Base-by-base conservation (phyloP, 2,113 vertebrate species). In the Syngnathus scovelli region DNA sequence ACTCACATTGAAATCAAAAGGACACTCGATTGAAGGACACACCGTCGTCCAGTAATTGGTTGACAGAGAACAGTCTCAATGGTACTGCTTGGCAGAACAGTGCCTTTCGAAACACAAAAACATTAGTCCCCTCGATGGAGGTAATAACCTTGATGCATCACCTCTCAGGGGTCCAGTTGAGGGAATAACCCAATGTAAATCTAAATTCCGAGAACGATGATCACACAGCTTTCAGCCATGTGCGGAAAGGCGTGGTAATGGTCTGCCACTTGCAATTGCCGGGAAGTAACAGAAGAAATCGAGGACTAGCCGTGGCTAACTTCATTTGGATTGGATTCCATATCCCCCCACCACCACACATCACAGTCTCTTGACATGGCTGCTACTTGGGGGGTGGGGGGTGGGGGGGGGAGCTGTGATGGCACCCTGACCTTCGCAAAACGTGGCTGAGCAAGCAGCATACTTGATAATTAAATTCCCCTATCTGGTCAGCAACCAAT, bases 381-480 rank as follows among this genome's bases (percentile, higher is more conserved):
- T 33, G 63, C 68, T 66, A 77, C 70, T 79, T 51, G 60, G 63
- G 27, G 27, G 27, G 27, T 2, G 27, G 27, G 27, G 2, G 3
- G 27, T 71, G 27, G 27, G 27, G 27, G 27, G 27, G 27, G 27
- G 2, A 33, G 27, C 72, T 71, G 77, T 69, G 76, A 75, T 68
- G 76, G 81, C 86, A 76, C 82, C 67, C 71, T 91, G 89, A 92
- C 91, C 90, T 91, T 92, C 89, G 88, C 81, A 87, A 86, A 81
- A 81, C 87, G 83, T 68, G 79, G 83, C 89, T 90, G 87, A 90
- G 87, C 86, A 88, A 80, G 81, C 83, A 87, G 83, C 77, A 74
- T 81, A 79, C 74, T 72, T 85, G 80, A 84, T 90, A 90, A 92
- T 91, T 88, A 90, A 90, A 91, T 89, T 87, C 83, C 81, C 80